phyloP scores from a whole-genome alignment of 1,140 invertebrate species.

The Eriocheir sinensis region DNA sequence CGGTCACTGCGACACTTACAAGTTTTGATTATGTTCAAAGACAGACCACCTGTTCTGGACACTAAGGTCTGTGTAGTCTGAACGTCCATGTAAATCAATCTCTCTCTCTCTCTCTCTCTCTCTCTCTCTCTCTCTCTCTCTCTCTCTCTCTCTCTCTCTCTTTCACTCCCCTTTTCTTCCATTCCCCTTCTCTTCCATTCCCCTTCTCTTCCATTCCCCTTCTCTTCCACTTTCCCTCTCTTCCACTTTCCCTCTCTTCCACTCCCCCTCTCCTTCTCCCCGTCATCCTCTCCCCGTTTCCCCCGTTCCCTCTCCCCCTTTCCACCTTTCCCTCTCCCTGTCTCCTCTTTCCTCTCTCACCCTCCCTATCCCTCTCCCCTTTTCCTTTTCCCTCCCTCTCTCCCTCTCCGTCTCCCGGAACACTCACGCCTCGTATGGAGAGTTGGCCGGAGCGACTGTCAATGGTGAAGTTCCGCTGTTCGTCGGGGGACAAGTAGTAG shows the following conservation, averaged over 20 bases:
- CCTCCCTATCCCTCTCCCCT: background rate
- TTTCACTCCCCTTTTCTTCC: background rate
- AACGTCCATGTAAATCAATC: too few species aligned
- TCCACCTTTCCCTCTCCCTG: background rate
- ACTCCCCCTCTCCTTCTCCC: conserved; percentile 11
- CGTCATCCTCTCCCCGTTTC: background rate
- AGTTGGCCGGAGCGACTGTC: conserved; percentile 49
- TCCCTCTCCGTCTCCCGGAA: background rate
- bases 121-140: conserved; percentile 6
- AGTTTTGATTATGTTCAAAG: too few species aligned
- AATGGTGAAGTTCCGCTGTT: conserved; percentile 65
- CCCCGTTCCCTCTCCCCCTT: background rate
- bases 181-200: background rate
- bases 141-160: conserved; percentile 36
- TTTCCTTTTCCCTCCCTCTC: background rate
- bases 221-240: background rate
- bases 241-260: conserved; percentile 21
- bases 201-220: background rate
- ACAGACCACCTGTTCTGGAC: too few species aligned
- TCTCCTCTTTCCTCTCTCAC: background rate
- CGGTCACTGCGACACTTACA: too few species aligned
- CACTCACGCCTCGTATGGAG: conserved; percentile 65
- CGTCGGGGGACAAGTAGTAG: conserved; percentile 64
- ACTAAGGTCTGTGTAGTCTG: too few species aligned
- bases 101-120: too few species aligned